Base-by-base conservation (phyloP, 2,888 invertebrate genomes). In the Nudaria mundana region DNA sequence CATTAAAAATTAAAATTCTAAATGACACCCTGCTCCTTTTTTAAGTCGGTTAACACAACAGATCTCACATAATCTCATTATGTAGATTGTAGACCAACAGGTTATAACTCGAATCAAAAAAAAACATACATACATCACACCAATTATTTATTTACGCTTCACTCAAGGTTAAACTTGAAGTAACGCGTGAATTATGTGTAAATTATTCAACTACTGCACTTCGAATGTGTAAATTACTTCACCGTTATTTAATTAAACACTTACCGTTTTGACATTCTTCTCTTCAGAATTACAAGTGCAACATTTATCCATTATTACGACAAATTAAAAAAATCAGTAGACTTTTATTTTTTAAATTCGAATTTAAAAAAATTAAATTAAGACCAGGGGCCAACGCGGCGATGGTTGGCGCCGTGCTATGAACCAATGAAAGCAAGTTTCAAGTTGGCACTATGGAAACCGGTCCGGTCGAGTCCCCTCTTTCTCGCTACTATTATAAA, bases 401-500 rank as follows among this genome's bases (percentile, higher is more conserved):
- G 34, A n/a, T n/a, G n/a, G n/a, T n/a, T 33, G 28, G 28, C 31
- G 43, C 31, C 36, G 24, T 30, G 15, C 20, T 30, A 34, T 30
- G 33, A 34, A 16, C 24, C 23, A 16, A 30, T 11, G 16, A 14
- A 24, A 6, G 24, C 29, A 14, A 30, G n/a, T n/a, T n/a, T n/a
- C n/a, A 29, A 42, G 33, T 20, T 25, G 29, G 20, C 29, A 15
- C 10, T 34, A 26, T 15, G 12, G 32, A 40, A 40, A 37, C 40
- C 44, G 40, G 39, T 39, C 40, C 44, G 40, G 39, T 39, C 31
- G 35, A 6, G 31, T 32, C 44, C 40, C 44, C 44, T 20, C 44
- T n/a, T n/a, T n/a, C n/a, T n/a, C n/a, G n/a, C n/a, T n/a, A n/a
- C n/a, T 32, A 40, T 37, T 7, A 15, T 15, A 16, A 13, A 25